Base-by-base conservation (phyloP, 2,113 vertebrate genomes). In the Gila orcuttii region DNA sequence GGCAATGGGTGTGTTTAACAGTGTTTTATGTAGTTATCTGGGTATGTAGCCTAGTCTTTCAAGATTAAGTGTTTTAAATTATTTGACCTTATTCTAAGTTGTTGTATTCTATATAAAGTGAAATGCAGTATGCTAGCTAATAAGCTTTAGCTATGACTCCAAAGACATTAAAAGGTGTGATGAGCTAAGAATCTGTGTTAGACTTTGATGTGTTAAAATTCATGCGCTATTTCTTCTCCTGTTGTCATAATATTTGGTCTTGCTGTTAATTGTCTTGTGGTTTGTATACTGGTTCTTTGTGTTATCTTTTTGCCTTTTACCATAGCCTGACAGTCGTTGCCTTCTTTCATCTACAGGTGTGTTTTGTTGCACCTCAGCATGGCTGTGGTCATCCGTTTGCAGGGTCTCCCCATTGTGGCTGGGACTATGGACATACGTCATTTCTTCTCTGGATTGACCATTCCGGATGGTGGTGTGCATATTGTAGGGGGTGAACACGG, bases 361-460 rank as follows among this genome's bases (percentile, higher is more conserved):
- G 93, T 96, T 96, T 98, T 96, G 94, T 97, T 96, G 96, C 97
- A 96, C 96, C 96, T 96, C 97, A 98, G 95, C 97, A 99, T 99
- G 98, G 98, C 98, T 93, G 98, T 99, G 96, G 98, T 99, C 96
- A 99, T 99, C 97, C 97, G 98, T 94, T 97, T 99, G 95, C 98
- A 99, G 95, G 98, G 98, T 96, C 97, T 99, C 96, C 98, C 98
- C 94, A 99, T 99, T 96, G 97, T 99, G 96, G 98, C 98, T 89
- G 98, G 98, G 95, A 99, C 98, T 95, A 99, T 99, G 98, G 98
- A 99, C 97, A 99, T 99, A 96, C 97, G 98, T 91, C 98, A 99
- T 97, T 99, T 99, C 98, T 99, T 99, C 98, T 99, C 98, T 96
- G 98, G 98, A 96, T 96, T 99, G 94, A 99, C 97, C 95, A 99